phyloP scores from a whole-genome alignment of 2,888 invertebrate species.

The Macaria notata region DNA sequence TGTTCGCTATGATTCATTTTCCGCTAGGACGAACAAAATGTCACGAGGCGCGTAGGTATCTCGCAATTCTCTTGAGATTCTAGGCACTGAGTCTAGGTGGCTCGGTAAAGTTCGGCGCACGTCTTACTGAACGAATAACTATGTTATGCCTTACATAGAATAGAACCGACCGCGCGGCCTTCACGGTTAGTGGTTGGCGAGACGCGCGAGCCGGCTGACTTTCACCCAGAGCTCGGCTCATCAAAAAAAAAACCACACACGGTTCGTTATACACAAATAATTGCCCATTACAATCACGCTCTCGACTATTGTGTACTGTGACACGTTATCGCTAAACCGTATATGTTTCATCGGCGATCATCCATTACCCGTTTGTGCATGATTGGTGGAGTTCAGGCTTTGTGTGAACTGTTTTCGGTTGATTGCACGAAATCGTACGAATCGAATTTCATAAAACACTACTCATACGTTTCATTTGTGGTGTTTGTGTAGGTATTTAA shows the following conservation, averaged over 20 bases:
- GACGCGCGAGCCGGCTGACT: conserved; percentile 57
- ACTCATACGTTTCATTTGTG: background rate
- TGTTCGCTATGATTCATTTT: conserved; percentile 3
- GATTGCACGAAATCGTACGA: conserved; percentile 18
- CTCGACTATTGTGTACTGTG: conserved; percentile 29
- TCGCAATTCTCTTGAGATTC: conserved; percentile 1
- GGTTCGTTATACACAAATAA: conserved; percentile 20
- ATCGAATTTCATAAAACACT: background rate
- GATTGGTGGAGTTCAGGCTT: conserved; percentile 41
- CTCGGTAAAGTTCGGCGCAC: conserved; percentile 26
- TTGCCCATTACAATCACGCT: conserved; percentile 25
- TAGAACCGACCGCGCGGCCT: conserved; percentile 51
- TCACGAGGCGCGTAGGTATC: conserved; percentile 1
- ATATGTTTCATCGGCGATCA: conserved; percentile 39
- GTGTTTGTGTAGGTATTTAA: too few relatives aligned
- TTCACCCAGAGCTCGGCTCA: conserved; percentile 61
- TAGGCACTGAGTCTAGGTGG: conserved; percentile 1
- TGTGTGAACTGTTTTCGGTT: conserved; percentile 11
- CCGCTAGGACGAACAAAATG: conserved; percentile 9
- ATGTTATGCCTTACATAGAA: conserved; percentile 36
- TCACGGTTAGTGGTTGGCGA: conserved; percentile 72
- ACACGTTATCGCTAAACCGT: conserved; percentile 32
- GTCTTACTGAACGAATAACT: conserved; percentile 37
- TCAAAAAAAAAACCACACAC: conserved; percentile 49
- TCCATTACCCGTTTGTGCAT: conserved; percentile 51